Evolutionary conservation across 2,888 invertebrate genomes (phyloP), one percentile per base, ranked within the genome.

Genomic region (Dryomyza anilis): DNA sequence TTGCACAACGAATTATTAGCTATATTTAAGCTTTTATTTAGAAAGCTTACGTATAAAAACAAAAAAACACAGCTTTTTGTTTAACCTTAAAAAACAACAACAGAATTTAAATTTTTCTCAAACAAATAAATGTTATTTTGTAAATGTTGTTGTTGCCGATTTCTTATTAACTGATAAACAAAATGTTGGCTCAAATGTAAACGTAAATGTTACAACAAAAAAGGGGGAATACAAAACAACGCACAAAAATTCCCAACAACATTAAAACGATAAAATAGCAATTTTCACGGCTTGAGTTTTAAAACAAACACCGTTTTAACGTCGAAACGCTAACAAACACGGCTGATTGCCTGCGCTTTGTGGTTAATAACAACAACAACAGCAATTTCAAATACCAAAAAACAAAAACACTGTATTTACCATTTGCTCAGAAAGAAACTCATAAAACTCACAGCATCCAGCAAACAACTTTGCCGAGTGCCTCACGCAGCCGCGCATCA

Each of bases 131-230:
- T 27, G 23, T n/a, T n/a, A n/a, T n/a, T n/a, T n/a, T n/a, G n/a
- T n/a, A n/a, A n/a, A n/a, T n/a, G n/a, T n/a, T n/a, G n/a, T n/a
- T n/a, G n/a, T 36, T 30, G 30, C 33, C 48, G 60, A 60, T 65
- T 65, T 65, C 69, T 69, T 66, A 67, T 66, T 67, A 67, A 64
- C 46, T 57, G 67, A 63, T 56, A 43, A 68, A 66, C 67, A 56
- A 66, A 61, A 65, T 27, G 58, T 39, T 64, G 36, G 36, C 33
- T 27, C 33, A 55, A 53, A 33, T 23, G 39, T 7, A 23, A 12
- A 14, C 25, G 23, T 2, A 12, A 25, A 2, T 12, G 5, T 7
- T 14, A 39, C 39, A 39, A 39, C 3, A 39, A 39, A 12, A 39
- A 12, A 7, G n/a, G 7, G 7, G 23, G 2, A 50, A 50, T 10